Evolutionary conservation across 1,140 invertebrate species (phyloP).

Genomic region (Drosophila azteca): DNA sequence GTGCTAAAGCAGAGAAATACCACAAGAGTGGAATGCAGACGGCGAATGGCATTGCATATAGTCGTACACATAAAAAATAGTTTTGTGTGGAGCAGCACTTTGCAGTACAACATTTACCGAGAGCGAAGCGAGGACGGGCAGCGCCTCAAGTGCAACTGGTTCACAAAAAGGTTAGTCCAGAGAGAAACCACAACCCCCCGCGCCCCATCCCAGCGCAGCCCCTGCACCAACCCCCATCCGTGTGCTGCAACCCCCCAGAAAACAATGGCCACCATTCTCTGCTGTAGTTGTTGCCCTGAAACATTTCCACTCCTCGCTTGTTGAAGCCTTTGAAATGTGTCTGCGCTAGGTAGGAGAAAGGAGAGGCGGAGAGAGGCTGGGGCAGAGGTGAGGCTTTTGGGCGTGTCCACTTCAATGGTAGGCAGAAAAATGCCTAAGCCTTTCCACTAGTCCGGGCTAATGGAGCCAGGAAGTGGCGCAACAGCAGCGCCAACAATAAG

Average conservation of each 20-base stretch:
- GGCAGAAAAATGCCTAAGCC: conserved; percentile 29
- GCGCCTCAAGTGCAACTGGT: conserved; percentile 49
- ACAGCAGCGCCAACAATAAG: conserved; percentile 14
- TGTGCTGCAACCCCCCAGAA: conserved; percentile 24
- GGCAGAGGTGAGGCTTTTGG: conserved; percentile 17
- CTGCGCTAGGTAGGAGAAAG: conserved; percentile 13
- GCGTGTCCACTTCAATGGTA: conserved; percentile 40
- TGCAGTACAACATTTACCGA: conserved; percentile 28
- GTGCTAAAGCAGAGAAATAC: conserved; percentile 26
- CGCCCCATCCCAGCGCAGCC: not conserved
- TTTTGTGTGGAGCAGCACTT: conserved; percentile 46
- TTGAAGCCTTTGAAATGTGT: conserved; percentile 61
- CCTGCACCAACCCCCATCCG: conserved; percentile 11
- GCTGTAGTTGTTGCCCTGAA: conserved; percentile 50
- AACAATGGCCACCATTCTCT: conserved; percentile 55
- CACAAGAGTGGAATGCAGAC: conserved; percentile 10
- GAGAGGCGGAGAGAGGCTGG: not conserved
- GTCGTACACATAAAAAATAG: conserved; percentile 29
- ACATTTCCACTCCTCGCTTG: conserved; percentile 48
- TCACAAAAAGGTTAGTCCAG: conserved; percentile 37
- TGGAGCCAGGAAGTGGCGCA: conserved; percentile 37
- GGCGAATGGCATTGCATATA: conserved; percentile 14
- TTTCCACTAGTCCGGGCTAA: conserved; percentile 20
- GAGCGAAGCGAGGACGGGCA: conserved; percentile 4
- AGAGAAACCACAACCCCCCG: conserved; percentile 11